Percentiles rank a stretch among this genome's conserved stretches.
These are phyloP conservation scores for Pogonomyrmex californicus DNA, from an alignment of 1,140 invertebrate genomes.

Conservation along the genomic window DNA sequence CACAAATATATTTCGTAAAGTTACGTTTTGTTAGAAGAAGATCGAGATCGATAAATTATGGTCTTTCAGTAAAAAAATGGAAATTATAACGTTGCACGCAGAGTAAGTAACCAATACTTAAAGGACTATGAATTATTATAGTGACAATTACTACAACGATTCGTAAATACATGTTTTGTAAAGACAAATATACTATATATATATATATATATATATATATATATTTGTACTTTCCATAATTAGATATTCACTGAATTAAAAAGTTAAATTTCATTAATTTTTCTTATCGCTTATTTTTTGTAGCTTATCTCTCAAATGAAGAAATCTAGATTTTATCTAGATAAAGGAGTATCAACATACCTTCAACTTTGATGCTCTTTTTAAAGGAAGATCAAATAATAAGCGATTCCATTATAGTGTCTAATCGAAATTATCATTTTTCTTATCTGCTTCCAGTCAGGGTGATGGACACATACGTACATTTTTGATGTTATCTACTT, in stretches of 20 bases:
- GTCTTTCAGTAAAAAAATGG: neutral
- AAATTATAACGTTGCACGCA: neutral
- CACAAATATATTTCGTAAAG: neutral
- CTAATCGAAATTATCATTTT: constrained; percentile 10
- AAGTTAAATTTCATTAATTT: neutral
- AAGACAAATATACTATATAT: neutral
- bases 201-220: too few relatives aligned
- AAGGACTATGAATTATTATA: neutral
- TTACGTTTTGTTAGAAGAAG: neutral
- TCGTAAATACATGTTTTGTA: neutral
- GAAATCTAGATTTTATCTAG: too few relatives aligned
- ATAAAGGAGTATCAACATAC: neutral
- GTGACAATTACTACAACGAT: neutral
- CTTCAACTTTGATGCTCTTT: neutral
- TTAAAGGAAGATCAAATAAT: neutral
- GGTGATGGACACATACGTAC: neutral
- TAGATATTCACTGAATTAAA: neutral
- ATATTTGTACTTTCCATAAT: too few relatives aligned
- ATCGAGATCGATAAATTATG: neutral
- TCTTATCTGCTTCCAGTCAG: neutral
- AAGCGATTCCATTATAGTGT: neutral
- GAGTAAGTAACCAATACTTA: constrained; percentile 6
- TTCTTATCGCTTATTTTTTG: neutral
- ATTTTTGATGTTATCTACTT: constrained; percentile 12
- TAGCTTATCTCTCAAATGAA: too few relatives aligned